Conservation (phyloP, 2,113 vertebrate species). For the Poeciliopsis turrubarensis region DNA sequence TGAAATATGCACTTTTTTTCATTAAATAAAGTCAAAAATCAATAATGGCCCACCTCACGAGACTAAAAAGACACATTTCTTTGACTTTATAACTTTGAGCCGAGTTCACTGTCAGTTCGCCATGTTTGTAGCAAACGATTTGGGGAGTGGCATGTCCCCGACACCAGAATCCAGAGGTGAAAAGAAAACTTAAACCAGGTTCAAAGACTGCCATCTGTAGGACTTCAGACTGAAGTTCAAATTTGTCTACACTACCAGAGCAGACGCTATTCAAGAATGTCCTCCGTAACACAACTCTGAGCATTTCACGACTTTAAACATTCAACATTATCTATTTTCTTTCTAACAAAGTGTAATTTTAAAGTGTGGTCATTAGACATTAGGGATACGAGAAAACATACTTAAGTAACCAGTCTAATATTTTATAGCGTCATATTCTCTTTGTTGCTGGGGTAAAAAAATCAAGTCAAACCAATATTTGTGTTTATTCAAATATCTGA, state of each 20-base stretch:
- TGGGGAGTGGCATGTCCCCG: conserved; percentile 4
- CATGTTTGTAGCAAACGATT: conserved; percentile 16
- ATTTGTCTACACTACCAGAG: conserved; percentile 12
- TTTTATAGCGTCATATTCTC: too few species aligned
- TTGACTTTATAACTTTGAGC: conserved; percentile 20
- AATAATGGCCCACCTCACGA: neutral
- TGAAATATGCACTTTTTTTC: neutral
- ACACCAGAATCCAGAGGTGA: conserved; percentile 27
- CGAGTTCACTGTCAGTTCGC: conserved; percentile 6
- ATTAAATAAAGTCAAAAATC: neutral
- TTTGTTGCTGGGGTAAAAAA: neutral
- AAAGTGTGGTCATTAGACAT: neutral
- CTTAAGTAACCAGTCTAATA: neutral
- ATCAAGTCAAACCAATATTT: neutral
- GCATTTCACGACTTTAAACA: neutral
- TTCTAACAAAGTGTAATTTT: neutral
- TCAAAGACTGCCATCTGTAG: conserved; percentile 79
- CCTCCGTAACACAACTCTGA: neutral
- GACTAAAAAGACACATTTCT: conserved; percentile 5
- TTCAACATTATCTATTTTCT: neutral
- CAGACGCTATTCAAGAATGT: neutral
- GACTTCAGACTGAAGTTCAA: conserved; percentile 64
- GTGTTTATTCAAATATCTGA: neutral
- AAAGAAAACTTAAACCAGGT: conserved; percentile 47
- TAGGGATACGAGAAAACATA: neutral